Evolutionary conservation across 2,797 vertebrate genomes (phyloP).

Genomic region (Lateolabrax maculatus): DNA sequence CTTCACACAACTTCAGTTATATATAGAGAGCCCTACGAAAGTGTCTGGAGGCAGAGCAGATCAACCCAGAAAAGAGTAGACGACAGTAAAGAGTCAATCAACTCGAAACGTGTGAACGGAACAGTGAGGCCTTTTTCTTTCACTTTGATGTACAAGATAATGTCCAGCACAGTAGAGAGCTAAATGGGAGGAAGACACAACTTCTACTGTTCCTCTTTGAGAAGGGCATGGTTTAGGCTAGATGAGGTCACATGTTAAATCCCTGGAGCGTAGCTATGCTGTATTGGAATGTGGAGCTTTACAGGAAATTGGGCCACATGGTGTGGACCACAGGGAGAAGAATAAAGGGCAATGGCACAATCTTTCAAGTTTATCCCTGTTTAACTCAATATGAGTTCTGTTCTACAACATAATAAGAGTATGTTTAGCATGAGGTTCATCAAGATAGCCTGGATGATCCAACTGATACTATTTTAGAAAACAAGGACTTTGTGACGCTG

Average conservation of each 20-base stretch:
- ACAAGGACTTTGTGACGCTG: neutral
- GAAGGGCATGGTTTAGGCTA: constrained; percentile 54
- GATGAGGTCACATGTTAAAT: constrained; percentile 71
- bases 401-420: neutral
- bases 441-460: constrained; percentile 22
- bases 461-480: neutral
- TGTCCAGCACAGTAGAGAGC: constrained; percentile 7
- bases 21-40: neutral
- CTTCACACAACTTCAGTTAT: neutral
- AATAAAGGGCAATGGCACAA: constrained; percentile 43
- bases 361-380: constrained; percentile 38
- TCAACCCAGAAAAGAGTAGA: constrained; percentile 20
- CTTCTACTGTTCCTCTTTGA: constrained; percentile 49
- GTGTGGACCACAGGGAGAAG: constrained; percentile 59
- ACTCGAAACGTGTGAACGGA: constrained; percentile 30
- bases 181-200: constrained; percentile 37
- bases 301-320: constrained; percentile 75
- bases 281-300: constrained; percentile 72
- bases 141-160: constrained; percentile 20
- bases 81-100: constrained; percentile 2
- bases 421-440: neutral
- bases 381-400: constrained; percentile 1
- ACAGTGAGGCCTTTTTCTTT: neutral
- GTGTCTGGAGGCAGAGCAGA: constrained; percentile 9
- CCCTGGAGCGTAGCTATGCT: constrained; percentile 63